phyloP scores from a whole-genome alignment of 2,888 invertebrate species.

The Drosophila cognata region DNA sequence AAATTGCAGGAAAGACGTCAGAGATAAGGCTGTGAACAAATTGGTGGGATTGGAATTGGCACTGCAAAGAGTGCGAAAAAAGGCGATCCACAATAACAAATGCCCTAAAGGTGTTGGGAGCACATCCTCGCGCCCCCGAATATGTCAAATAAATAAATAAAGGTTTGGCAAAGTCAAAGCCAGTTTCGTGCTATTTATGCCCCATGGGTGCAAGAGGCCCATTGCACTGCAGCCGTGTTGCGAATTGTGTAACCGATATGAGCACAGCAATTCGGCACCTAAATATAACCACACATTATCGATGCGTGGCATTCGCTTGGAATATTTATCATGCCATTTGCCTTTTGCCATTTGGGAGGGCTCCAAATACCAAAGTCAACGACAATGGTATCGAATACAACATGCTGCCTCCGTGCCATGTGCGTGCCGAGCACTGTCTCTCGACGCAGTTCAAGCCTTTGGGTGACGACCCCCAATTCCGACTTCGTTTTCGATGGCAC shows the following conservation, averaged over 20 bases:
- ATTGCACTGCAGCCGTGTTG: slow-evolving; percentile 27
- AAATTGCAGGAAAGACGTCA: slow-evolving; percentile 7
- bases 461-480: slow-evolving; percentile 14
- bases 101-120: slow-evolving; percentile 13
- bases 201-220: slow-evolving; percentile 6
- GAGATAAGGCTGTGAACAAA: slow-evolving; percentile 7
- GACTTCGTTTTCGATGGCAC: slow-evolving; percentile 40
- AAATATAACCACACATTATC: slow-evolving; percentile 40
- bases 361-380: slow-evolving; percentile 53
- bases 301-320: slow-evolving; percentile 49
- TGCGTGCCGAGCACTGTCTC: slow-evolving; percentile 39
- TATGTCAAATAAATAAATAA: slow-evolving; percentile 16
- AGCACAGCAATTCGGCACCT: slow-evolving; percentile 31
- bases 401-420: background rate
- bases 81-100: background rate
- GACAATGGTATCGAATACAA: slow-evolving; percentile 20
- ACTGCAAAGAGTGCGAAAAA: background rate
- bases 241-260: slow-evolving; percentile 17
- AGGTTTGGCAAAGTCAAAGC: slow-evolving; percentile 13
- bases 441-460: slow-evolving; percentile 50
- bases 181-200: background rate
- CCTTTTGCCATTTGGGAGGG: slow-evolving; percentile 29
- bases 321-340: slow-evolving; percentile 62
- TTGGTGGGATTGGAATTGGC: slow-evolving; percentile 3
- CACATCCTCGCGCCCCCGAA: background rate